phyloP scores from a whole-genome alignment of 2,113 vertebrate genomes.

The Chionodraco myersi region DNA sequence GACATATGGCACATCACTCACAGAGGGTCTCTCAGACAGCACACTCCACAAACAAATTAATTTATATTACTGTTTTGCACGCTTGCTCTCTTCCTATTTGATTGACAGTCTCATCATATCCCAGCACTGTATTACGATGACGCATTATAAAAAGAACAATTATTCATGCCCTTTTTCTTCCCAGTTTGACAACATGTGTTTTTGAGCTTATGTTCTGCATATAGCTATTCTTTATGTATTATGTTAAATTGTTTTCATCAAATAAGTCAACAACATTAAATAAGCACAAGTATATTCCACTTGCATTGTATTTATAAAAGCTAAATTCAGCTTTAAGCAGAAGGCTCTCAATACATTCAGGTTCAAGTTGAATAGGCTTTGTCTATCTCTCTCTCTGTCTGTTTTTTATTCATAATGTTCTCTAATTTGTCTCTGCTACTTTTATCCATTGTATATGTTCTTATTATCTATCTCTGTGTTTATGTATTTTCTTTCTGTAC shows the following conservation, averaged over 20 bases:
- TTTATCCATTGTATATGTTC: no score
- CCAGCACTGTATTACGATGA: slow-evolving; percentile 28
- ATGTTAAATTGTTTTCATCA: background rate
- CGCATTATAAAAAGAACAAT: slow-evolving; percentile 26
- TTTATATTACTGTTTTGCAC: slow-evolving; percentile 72
- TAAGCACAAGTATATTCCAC: background rate
- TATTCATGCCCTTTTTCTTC: slow-evolving; percentile 12
- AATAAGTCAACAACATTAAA: background rate
- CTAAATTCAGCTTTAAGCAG: slow-evolving; percentile 1
- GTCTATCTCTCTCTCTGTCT: background rate
- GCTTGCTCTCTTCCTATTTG: slow-evolving; percentile 55
- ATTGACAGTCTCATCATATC: slow-evolving; percentile 66
- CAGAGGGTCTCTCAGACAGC: slow-evolving; percentile 66
- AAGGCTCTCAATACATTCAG: slow-evolving; percentile 9
- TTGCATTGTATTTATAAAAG: background rate
- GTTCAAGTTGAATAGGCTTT: background rate
- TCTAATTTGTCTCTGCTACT: background rate
- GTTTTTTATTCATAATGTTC: background rate
- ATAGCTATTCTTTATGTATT: background rate
- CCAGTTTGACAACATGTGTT: no score
- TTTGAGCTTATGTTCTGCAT: background rate
- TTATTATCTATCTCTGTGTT: background rate
- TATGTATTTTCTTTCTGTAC: slow-evolving; percentile 10
- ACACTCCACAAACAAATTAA: slow-evolving; percentile 77
- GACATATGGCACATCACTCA: slow-evolving; percentile 78